Evolutionary conservation across 2,113 vertebrate genomes (phyloP).

Genomic region (Lepisosteus oculatus): DNA sequence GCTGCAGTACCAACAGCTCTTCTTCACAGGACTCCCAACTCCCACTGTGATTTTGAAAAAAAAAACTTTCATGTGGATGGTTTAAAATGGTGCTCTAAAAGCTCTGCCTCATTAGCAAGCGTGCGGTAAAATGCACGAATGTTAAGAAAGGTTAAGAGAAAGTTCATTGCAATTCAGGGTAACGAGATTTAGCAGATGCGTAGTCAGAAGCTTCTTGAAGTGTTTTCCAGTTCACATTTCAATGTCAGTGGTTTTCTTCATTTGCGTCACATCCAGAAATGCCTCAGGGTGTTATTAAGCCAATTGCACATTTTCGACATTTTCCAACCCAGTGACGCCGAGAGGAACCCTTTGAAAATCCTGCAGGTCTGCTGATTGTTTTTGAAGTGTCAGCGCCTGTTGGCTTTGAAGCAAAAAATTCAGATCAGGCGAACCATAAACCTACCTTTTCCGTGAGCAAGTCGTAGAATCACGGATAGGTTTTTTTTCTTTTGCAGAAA

Average conservation of each 20-base stretch:
- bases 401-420: background rate
- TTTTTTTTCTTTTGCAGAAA: background rate
- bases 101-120: no score
- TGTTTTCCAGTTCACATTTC: background rate
- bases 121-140: background rate
- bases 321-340: background rate
- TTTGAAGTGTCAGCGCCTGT: background rate
- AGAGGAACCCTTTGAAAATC: slow-evolving; percentile 1
- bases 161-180: background rate
- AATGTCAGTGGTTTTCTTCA: background rate
- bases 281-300: background rate
- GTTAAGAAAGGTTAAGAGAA: background rate
- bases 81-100: no score
- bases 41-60: no score
- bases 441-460: no score
- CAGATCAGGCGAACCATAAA: background rate
- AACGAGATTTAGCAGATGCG: background rate
- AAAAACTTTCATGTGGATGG: no score
- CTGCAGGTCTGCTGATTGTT: background rate
- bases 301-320: background rate
- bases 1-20: no score
- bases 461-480: no score
- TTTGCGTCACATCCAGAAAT: background rate
- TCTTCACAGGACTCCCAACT: no score
- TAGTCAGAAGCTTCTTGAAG: background rate